Percentiles rank a stretch among this genome's conserved stretches.
These are phyloP conservation scores for Argyra leucocephala DNA, from an alignment of 2,888 invertebrate genomes.

Conservation along the genomic window DNA sequence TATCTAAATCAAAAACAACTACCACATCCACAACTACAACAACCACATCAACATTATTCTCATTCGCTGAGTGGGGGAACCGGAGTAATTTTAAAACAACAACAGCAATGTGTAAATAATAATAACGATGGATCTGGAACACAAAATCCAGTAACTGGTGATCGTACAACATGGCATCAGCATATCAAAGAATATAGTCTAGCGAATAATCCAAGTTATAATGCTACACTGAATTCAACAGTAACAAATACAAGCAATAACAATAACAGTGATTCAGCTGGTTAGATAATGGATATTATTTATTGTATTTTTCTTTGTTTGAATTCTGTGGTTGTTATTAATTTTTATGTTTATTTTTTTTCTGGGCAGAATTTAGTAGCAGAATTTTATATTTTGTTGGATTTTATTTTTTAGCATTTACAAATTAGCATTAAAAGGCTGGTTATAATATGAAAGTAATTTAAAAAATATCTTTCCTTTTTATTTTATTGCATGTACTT, in stretches of 20 bases:
- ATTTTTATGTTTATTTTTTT: neutral
- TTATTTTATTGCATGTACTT: too few relatives aligned
- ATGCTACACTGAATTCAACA: constrained; percentile 20
- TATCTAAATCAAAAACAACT: constrained; percentile 16
- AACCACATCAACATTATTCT: constrained; percentile 19
- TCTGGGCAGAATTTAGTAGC: too few relatives aligned
- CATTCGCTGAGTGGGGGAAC: neutral
- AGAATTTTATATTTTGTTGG: too few relatives aligned
- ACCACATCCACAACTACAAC: constrained; percentile 22
- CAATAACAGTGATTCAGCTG: constrained; percentile 40
- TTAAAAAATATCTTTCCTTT: too few relatives aligned
- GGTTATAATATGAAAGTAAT: too few relatives aligned
- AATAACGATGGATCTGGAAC: constrained; percentile 12
- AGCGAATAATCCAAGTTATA: constrained; percentile 42
- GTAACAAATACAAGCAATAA: constrained; percentile 30
- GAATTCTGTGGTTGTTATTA: neutral
- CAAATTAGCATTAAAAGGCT: too few relatives aligned
- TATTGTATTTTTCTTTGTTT: neutral
- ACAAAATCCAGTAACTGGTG: constrained; percentile 29
- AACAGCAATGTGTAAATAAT: constrained; percentile 21
- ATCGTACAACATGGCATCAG: constrained; percentile 42
- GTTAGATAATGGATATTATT: constrained; percentile 29
- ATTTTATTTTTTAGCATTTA: too few relatives aligned
- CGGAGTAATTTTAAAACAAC: constrained; percentile 21
- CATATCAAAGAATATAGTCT: constrained; percentile 38